Conservation (phyloP, 2,888 invertebrate species). For the Netelia inedita region DNA sequence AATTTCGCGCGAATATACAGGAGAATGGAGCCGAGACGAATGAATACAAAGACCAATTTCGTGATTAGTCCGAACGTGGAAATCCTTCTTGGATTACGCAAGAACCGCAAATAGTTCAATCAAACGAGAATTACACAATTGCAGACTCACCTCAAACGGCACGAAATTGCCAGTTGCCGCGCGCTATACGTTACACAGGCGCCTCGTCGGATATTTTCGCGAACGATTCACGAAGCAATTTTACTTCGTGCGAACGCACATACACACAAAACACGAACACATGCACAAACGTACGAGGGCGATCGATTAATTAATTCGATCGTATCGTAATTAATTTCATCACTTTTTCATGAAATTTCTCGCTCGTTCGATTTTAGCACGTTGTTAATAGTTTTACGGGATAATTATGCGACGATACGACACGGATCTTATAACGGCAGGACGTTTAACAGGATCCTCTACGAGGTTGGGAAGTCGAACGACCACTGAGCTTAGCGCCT, state of each 20-base stretch:
- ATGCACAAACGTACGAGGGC: not conserved
- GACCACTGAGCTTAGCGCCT: conserved; percentile 62
- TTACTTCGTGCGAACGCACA: conserved; percentile 24
- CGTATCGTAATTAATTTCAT: not conserved
- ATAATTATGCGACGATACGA: not conserved
- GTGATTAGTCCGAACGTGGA: not conserved
- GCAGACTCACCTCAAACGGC: conserved; percentile 61
- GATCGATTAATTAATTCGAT: conserved; percentile 4
- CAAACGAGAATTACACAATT: conserved; percentile 58
- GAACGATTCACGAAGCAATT: conserved; percentile 27
- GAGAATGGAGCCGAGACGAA: not conserved
- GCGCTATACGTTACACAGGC: not conserved
- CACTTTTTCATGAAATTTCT: not conserved
- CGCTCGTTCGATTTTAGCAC: not conserved
- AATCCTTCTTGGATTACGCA: conserved; percentile 52
- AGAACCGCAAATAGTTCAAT: conserved; percentile 23
- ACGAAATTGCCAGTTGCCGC: conserved; percentile 54
- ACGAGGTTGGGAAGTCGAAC: conserved; percentile 59
- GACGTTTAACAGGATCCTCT: conserved; percentile 50
- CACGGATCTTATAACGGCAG: not conserved
- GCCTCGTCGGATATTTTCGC: conserved; percentile 3
- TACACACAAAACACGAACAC: conserved; percentile 27
- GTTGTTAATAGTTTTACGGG: not conserved
- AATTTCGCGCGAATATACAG: too few relatives aligned
- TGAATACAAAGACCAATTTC: not conserved